Evolutionary conservation across 2,113 vertebrate species (phyloP).

Genomic region (Propithecus coquereli): DNA sequence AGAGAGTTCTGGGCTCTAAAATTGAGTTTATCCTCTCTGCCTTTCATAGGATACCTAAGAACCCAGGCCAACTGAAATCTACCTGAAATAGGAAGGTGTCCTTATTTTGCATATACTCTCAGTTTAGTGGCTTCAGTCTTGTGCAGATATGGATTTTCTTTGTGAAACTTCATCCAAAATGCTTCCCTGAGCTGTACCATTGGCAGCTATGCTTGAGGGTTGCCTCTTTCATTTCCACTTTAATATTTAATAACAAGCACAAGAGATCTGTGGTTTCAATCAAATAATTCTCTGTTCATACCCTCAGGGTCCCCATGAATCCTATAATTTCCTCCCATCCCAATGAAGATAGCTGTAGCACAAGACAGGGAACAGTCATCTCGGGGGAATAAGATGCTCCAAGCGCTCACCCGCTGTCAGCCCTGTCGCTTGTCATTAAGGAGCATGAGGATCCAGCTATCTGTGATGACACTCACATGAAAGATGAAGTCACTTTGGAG

Average conservation of each 20-base stretch:
- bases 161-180: not conserved
- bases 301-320: not conserved
- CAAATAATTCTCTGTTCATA: slow-evolving; percentile 9
- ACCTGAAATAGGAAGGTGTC: not conserved
- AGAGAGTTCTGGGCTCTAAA: not conserved
- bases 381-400: not conserved
- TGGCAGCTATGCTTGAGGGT: not conserved
- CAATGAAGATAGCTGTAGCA: not conserved
- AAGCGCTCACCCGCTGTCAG: not conserved
- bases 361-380: not conserved
- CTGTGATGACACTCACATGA: not conserved
- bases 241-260: slow-evolving; percentile 33
- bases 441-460: not conserved
- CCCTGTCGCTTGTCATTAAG: not conserved
- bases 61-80: not conserved
- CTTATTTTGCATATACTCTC: not conserved
- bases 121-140: not conserved
- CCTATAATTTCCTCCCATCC: not conserved
- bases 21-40: not conserved
- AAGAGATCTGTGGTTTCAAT: slow-evolving; percentile 23
- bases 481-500: not conserved
- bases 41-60: not conserved
- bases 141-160: not conserved
- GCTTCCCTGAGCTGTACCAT: not conserved
- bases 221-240: slow-evolving; percentile 16